Conservation (phyloP, 1,140 invertebrate species). For the Brachionus calyciflorus region DNA sequence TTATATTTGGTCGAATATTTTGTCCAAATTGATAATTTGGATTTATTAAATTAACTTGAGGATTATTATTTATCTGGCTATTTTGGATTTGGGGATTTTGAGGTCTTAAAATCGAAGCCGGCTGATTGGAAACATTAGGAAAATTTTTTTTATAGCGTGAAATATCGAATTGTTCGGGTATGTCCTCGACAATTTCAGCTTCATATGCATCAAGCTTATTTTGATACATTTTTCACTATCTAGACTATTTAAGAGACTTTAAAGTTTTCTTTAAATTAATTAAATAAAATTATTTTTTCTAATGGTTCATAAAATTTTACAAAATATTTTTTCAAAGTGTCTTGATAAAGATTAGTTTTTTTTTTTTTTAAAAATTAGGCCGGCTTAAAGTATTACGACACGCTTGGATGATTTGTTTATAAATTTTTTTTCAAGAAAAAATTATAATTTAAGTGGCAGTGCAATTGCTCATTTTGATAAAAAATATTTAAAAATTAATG, state of each 20-base stretch:
- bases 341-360: conserved; percentile 7
- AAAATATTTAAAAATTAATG: too few relatives aligned
- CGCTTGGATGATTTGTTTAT: conserved; percentile 18
- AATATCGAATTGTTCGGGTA: conserved; percentile 39
- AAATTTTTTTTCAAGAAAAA: too few relatives aligned
- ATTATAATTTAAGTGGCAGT: too few relatives aligned
- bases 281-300: conserved; percentile 1
- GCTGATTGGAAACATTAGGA: background rate
- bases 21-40: background rate
- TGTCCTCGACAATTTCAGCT: conserved; percentile 35
- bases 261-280: background rate
- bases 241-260: background rate
- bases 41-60: background rate
- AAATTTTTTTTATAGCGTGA: conserved; percentile 18
- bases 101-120: background rate
- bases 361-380: conserved; percentile 25
- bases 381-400: conserved; percentile 24
- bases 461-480: too few relatives aligned
- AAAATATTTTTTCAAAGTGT: conserved; percentile 6
- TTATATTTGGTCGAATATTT: background rate
- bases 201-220: conserved; percentile 35
- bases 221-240: conserved; percentile 8
- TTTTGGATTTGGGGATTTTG: background rate
- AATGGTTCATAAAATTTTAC: conserved; percentile 29
- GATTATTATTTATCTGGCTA: background rate